phyloP scores from a whole-genome alignment of 2,888 invertebrate species.

The Callinectes sapidus region DNA sequence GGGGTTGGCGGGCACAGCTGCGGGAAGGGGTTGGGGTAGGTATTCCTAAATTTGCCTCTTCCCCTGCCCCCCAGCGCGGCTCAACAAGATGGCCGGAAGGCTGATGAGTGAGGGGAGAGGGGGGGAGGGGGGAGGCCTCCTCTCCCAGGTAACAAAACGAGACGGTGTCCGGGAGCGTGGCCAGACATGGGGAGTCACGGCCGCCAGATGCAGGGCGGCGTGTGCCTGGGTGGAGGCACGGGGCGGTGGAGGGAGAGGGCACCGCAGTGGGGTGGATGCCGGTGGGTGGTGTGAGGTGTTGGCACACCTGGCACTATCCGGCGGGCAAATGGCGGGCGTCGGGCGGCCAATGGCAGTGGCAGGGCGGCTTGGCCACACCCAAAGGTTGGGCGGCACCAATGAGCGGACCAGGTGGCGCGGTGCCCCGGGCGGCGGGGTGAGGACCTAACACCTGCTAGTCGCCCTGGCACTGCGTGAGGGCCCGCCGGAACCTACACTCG shows the following conservation, averaged over 20 bases:
- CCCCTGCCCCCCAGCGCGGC: constrained; percentile 7
- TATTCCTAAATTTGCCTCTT: constrained; percentile 35
- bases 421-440: constrained; percentile 41
- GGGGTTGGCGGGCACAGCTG: constrained; percentile 8
- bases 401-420: constrained; percentile 42
- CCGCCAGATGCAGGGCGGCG: constrained; percentile 28
- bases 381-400: constrained; percentile 35
- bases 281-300: constrained; percentile 14
- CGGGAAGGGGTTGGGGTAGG: constrained; percentile 30
- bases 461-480: constrained; percentile 58
- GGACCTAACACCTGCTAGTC: constrained; percentile 53
- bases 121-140: background rate
- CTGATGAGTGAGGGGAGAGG: constrained; percentile 6
- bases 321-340: constrained; percentile 55
- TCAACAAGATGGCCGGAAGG: constrained; percentile 51
- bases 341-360: constrained; percentile 36
- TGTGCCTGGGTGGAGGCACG: background rate
- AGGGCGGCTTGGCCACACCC: constrained; percentile 45
- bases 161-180: constrained; percentile 5
- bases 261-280: background rate
- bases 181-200: background rate
- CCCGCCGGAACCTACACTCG: constrained; percentile 50
- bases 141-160: constrained; percentile 32
- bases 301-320: constrained; percentile 39
- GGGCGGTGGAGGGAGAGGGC: constrained; percentile 30